A percentile compares a stretch with the other conserved stretches of the same genome.
Conservation (phyloP, 2,113 vertebrate species). For the Lipophrys pholis region DNA sequence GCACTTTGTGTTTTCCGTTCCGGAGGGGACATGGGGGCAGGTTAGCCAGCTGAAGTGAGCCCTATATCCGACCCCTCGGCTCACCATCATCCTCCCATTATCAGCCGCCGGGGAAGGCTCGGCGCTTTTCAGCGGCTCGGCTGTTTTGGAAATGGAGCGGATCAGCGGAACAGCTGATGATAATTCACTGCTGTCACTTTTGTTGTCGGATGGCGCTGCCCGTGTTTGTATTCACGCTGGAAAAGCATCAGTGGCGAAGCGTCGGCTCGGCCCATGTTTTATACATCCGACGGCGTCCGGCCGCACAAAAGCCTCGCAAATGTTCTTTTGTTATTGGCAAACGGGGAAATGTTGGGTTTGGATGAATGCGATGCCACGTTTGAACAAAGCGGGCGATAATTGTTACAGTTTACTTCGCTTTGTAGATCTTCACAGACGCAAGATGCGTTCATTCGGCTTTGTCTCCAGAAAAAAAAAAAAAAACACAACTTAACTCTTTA, state of each 20-base stretch:
- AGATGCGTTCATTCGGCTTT: too few species aligned
- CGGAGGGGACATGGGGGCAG: background rate
- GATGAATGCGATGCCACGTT: background rate
- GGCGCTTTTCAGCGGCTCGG: conserved; percentile 1
- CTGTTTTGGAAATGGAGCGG: background rate
- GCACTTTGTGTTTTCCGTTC: background rate
- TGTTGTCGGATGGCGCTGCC: background rate
- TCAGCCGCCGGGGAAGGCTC: background rate
- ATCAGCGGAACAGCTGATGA: conserved; percentile 11
- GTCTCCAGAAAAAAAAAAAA: too few species aligned
- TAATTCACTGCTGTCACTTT: conserved; percentile 8
- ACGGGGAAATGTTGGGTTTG: background rate
- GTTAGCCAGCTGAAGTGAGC: conserved; percentile 4
- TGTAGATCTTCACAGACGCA: too few species aligned
- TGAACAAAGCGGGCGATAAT: background rate
- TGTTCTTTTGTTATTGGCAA: background rate
- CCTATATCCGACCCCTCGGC: background rate
- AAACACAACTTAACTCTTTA: too few species aligned
- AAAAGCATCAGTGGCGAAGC: background rate
- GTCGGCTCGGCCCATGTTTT: background rate
- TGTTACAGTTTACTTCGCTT: too few species aligned
- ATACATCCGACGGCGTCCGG: background rate
- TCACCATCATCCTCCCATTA: conserved; percentile 23
- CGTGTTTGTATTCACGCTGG: background rate
- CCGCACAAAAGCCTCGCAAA: background rate